Conservation (phyloP, 2,113 vertebrate species). For the Ammospiza nelsoni region DNA sequence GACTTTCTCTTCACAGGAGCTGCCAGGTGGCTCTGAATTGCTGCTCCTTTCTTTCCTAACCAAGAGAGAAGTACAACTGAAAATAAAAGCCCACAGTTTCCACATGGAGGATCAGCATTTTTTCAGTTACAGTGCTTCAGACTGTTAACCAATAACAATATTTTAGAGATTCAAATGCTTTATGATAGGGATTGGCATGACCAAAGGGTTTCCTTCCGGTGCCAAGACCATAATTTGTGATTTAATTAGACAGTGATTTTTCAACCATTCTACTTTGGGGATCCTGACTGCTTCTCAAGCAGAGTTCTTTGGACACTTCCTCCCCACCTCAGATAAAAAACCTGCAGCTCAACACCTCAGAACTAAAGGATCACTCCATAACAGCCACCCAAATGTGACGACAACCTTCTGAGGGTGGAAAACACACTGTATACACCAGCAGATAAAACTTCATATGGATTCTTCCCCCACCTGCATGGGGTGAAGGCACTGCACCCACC, state of each 20-base stretch:
- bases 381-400: background rate
- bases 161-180: background rate
- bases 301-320: background rate
- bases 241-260: background rate
- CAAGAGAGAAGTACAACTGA: background rate
- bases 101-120: background rate
- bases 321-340: background rate
- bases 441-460: background rate
- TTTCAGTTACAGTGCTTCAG: background rate
- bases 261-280: background rate
- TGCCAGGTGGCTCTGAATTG: background rate
- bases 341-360: background rate
- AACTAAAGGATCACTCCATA: background rate
- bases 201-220: background rate
- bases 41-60: background rate
- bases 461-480: fast-evolving
- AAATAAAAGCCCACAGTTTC: background rate
- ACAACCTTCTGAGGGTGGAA: background rate
- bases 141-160: background rate
- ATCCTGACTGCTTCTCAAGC: background rate
- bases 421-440: background rate
- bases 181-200: background rate
- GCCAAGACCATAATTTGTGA: background rate
- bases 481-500: background rate
- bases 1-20: background rate